Evolutionary conservation across 2,113 vertebrate genomes (phyloP), one percentile per base, ranked within the genome.

Genomic region (Misgurnus mizolepis): DNA sequence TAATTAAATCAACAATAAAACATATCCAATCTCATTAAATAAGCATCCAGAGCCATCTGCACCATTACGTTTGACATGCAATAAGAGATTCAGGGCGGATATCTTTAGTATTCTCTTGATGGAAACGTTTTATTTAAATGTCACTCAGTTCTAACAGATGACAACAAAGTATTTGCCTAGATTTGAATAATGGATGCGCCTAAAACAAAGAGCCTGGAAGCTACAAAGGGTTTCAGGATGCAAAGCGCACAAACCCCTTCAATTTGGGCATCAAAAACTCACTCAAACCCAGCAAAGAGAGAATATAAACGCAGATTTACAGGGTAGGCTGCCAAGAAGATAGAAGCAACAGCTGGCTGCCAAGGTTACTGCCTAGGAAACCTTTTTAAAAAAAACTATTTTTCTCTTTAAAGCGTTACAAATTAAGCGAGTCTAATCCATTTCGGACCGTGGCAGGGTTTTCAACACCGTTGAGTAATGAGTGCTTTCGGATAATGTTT

Each of bases 381-480:
- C 17, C 27, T 34, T 34, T 34, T n/a, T 55, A 62, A 64, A 34
- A 82, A 65, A 80, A 58, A 81, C 62, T 55, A 66, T 64, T 62
- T 22, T 80, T 76, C 66, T 62, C 66, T 66, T 72, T 45, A 82
- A 64, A 77, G 73, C 80, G 45, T 77, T 71, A 70, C 82, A 80
- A 68, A 84, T 65, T 67, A 69, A 78, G 65, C 68, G 34, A 67
- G 53, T 78, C 68, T 66, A 77, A 81, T 81, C 61, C 60, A 78
- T 79, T 79, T 65, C 65, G 18, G 65, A 65, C 69, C 67, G 11
- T 80, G 55, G 58, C 65, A 50, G 53, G 69, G 62, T 65, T 84
- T 84, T 84, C 83, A 69, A 64, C 70, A 65, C 45, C 67, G 22
- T 14, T 82, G 74, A 68, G 75, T 82, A 78, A 82, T 71, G 80